These are phyloP conservation scores for Phengaris alcon DNA, from an alignment of 2,888 invertebrate genomes.

Conservation along the genomic window DNA sequence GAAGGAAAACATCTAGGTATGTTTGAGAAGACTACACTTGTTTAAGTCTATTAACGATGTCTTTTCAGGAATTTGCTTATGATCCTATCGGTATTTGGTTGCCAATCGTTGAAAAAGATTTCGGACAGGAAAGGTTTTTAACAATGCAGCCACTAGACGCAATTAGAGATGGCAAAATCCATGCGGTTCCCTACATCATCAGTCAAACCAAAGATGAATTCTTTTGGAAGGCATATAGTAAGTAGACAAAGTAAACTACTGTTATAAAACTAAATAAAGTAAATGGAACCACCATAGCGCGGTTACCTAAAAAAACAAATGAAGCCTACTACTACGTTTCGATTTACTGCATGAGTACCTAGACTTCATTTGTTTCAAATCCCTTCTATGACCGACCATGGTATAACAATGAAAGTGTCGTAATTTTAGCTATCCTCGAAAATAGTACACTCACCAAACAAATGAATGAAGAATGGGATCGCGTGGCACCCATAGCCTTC, in stretches of 20 bases:
- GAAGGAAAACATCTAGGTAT: background rate
- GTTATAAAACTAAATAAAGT: background rate
- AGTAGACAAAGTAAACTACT: slow-evolving; percentile 36
- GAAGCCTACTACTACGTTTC: too few species aligned
- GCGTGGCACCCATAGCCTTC: slow-evolving; percentile 82
- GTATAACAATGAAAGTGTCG: background rate
- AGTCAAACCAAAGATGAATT: slow-evolving; percentile 82
- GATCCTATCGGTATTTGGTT: slow-evolving; percentile 74
- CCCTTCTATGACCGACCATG: too few species aligned
- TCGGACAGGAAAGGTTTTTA: slow-evolving; percentile 81
- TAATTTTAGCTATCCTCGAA: slow-evolving; percentile 21
- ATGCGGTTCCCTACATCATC: slow-evolving; percentile 78
- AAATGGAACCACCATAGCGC: too few species aligned
- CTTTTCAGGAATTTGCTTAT: slow-evolving; percentile 36
- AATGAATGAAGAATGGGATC: slow-evolving; percentile 81
- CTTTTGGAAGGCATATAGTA: slow-evolving; percentile 74
- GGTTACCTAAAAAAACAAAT: too few species aligned
- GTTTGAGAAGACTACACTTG: background rate
- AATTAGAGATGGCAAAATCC: slow-evolving; percentile 72
- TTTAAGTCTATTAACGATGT: background rate
- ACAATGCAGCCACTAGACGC: slow-evolving; percentile 76
- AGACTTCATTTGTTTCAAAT: too few species aligned
- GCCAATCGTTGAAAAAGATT: slow-evolving; percentile 80
- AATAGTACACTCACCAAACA: slow-evolving; percentile 74
- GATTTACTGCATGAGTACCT: too few species aligned